Conservation (phyloP, 2,888 invertebrate species). For the Linhomoeus sp. region DNA sequence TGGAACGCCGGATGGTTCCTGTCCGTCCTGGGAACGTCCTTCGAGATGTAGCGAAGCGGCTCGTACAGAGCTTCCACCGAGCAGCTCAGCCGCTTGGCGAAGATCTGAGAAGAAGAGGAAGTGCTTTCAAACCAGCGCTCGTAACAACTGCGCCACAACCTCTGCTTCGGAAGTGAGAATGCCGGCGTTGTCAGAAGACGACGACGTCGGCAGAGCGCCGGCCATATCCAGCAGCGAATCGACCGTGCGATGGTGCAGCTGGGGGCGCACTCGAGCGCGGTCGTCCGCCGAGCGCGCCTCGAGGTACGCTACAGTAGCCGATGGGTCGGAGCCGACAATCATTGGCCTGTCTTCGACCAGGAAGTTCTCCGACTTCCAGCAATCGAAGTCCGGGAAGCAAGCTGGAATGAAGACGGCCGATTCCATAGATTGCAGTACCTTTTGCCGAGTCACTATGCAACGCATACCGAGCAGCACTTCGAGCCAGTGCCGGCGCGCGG, state of each 20-base stretch:
- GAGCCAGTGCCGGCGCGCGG: constrained; percentile 1
- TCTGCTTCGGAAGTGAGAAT: too few relatives aligned
- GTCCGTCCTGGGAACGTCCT: constrained; percentile 30
- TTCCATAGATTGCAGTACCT: too few relatives aligned
- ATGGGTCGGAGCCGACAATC: background rate
- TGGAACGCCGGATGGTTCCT: constrained; percentile 22
- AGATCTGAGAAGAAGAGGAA: constrained; percentile 18
- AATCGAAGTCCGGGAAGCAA: constrained; percentile 1
- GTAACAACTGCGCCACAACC: too few relatives aligned
- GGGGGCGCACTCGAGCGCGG: too few relatives aligned
- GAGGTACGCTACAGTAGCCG: background rate
- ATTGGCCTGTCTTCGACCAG: background rate
- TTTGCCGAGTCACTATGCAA: too few relatives aligned
- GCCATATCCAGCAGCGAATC: too few relatives aligned
- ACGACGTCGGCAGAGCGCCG: too few relatives aligned
- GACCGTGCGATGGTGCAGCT: too few relatives aligned
- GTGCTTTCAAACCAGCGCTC: too few relatives aligned
- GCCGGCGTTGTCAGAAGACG: too few relatives aligned
- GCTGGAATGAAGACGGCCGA: too few relatives aligned
- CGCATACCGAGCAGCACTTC: background rate
- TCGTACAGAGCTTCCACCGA: constrained; percentile 14
- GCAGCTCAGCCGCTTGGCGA: constrained; percentile 22
- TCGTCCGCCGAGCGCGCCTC: background rate
- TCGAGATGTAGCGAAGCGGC: constrained; percentile 25
- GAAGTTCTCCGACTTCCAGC: background rate